These are phyloP conservation scores for Pegoplata infirma DNA, from an alignment of 2,888 invertebrate genomes.

Conservation along the genomic window DNA sequence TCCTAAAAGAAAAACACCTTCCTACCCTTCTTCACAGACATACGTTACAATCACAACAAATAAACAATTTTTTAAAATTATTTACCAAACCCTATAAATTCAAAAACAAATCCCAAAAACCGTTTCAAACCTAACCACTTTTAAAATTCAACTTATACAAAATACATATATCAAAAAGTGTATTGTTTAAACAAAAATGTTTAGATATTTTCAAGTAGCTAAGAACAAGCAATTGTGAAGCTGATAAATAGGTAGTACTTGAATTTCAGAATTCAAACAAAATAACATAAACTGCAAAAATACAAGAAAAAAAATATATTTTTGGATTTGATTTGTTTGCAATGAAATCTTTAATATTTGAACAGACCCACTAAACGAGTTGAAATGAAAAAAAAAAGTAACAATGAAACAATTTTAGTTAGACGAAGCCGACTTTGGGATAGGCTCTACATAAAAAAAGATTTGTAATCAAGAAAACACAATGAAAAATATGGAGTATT, in stretches of 20 bases:
- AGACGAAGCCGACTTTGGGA: not conserved
- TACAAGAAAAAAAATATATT: not conserved
- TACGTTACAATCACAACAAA: not conserved
- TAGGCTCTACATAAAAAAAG: slow-evolving; percentile 10
- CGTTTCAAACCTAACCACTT: not conserved
- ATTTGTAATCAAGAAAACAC: too few species aligned
- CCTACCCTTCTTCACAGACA: not conserved
- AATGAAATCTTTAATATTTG: not conserved
- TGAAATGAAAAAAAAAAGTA: not conserved
- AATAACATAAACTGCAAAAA: slow-evolving; percentile 3
- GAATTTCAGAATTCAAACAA: slow-evolving; percentile 26
- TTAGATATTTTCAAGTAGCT: slow-evolving; percentile 46
- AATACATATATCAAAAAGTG: not conserved
- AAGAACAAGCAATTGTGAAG: slow-evolving; percentile 16
- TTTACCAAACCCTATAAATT: not conserved
- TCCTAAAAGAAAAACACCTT: not conserved
- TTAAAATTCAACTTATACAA: not conserved
- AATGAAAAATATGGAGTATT: too few species aligned
- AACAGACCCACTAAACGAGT: not conserved
- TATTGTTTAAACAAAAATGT: slow-evolving; percentile 19
- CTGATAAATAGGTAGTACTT: slow-evolving; percentile 30
- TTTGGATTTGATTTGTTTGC: slow-evolving; percentile 2
- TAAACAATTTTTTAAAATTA: not conserved
- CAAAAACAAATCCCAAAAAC: not conserved
- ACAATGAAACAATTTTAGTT: not conserved